Conservation (phyloP, 2,888 invertebrate genomes). For the Fissipunctia ypsillon region DNA sequence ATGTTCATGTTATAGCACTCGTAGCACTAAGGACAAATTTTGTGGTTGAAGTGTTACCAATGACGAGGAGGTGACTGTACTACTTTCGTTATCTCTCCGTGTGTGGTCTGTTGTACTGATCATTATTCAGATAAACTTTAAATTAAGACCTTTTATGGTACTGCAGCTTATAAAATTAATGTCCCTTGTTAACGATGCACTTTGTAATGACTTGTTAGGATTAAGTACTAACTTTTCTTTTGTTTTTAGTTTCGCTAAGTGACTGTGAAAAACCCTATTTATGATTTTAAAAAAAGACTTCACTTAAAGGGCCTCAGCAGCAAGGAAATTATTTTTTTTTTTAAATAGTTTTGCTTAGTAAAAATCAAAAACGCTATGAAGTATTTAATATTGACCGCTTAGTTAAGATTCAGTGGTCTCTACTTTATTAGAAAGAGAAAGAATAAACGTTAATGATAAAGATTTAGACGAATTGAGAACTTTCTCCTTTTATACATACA, state of each 20-base stretch:
- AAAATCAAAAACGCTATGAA: no score
- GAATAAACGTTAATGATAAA: neutral
- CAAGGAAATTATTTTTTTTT: no score
- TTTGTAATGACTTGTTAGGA: slow-evolving; percentile 16
- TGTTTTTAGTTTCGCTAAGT: neutral
- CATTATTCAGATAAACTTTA: slow-evolving; percentile 52
- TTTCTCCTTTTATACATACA: no score
- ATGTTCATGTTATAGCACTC: no score
- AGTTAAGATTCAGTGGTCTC: no score
- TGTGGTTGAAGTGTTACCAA: neutral
- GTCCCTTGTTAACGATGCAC: slow-evolving; percentile 44
- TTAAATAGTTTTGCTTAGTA: no score
- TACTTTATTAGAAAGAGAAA: neutral
- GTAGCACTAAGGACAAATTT: neutral
- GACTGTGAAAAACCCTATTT: neutral
- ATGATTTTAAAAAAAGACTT: no score
- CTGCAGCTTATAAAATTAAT: slow-evolving; percentile 46
- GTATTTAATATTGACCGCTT: no score
- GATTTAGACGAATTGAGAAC: neutral
- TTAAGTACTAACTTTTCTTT: neutral
- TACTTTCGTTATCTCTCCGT: slow-evolving; percentile 34
- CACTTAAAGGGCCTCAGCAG: no score
- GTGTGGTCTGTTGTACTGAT: slow-evolving; percentile 57
- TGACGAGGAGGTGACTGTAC: neutral
- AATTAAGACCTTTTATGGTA: slow-evolving; percentile 44